These are phyloP conservation scores for Sycophaga agraensis DNA, from an alignment of 1,140 invertebrate species.

Conservation along the genomic window DNA sequence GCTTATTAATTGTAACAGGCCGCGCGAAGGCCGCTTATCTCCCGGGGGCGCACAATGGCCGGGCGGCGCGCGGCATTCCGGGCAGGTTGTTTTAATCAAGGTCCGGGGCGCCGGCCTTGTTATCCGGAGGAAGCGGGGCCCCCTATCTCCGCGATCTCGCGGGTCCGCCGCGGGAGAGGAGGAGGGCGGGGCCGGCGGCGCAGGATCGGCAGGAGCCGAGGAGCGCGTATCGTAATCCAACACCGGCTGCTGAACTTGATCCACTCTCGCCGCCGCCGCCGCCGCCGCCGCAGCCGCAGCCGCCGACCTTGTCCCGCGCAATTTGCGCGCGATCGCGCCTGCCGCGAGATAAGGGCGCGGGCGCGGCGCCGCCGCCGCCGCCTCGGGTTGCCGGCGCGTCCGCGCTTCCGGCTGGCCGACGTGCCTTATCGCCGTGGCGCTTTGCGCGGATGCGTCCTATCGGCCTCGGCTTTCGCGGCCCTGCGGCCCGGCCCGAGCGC, in stretches of 20 bases:
- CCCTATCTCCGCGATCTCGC: too few species aligned
- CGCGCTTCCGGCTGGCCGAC: conserved; percentile 1
- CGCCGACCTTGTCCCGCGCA: conserved; percentile 43
- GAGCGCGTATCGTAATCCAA: conserved; percentile 48
- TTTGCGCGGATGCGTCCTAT: background rate
- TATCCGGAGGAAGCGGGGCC: too few species aligned
- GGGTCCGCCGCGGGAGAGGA: too few species aligned
- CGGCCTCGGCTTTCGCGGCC: background rate
- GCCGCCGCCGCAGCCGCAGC: too few species aligned
- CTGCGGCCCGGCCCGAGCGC: background rate
- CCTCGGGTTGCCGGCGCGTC: background rate
- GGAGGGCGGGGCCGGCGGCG: background rate
- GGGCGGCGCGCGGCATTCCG: too few species aligned
- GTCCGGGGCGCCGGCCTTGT: too few species aligned
- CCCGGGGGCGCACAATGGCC: too few species aligned
- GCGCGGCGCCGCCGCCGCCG: background rate
- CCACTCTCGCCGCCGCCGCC: too few species aligned
- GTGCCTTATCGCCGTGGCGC: too few species aligned
- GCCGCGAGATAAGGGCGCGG: background rate
- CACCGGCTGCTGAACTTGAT: conserved; percentile 52
- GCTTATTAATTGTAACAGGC: too few species aligned
- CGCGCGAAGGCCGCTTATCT: too few species aligned
- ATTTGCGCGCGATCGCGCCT: background rate
- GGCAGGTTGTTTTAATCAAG: too few species aligned
- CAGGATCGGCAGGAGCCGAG: conserved; percentile 16